Percentiles rank a stretch among this genome's conserved stretches.
These are phyloP conservation scores for Anthopleura xanthogrammica DNA, from an alignment of 92 coral and sea anemone genomes.

Conservation along the genomic window DNA sequence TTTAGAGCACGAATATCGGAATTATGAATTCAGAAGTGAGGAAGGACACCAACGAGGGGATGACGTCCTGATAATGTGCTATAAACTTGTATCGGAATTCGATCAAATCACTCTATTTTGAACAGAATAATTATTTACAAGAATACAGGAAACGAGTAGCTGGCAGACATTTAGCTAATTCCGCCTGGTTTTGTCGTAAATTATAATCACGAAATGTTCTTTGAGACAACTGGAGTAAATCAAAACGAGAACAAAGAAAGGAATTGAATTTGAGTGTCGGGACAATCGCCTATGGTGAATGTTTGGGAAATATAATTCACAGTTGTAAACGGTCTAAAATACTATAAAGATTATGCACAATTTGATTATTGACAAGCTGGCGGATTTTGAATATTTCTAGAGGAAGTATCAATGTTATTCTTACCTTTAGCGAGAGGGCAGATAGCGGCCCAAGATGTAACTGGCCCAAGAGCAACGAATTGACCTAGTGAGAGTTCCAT, in stretches of 20 bases:
- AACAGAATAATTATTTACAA: neutral
- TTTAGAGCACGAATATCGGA: neutral
- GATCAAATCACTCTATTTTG: constrained; percentile 5
- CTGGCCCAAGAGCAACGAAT: constrained; percentile 91
- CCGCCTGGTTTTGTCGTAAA: neutral
- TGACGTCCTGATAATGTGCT: neutral
- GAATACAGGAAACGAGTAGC: neutral
- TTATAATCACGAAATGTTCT: neutral
- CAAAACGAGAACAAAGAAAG: neutral
- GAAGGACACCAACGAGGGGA: neutral
- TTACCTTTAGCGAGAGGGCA: constrained; percentile 95
- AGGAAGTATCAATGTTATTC: neutral
- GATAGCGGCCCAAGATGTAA: constrained; percentile 99
- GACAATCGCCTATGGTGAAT: neutral
- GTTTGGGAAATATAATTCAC: neutral
- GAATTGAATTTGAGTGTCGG: neutral
- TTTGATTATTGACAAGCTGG: neutral
- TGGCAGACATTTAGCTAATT: neutral
- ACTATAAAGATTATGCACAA: neutral
- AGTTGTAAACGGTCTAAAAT: neutral
- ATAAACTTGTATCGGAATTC: constrained; percentile 5
- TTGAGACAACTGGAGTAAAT: neutral
- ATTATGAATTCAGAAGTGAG: constrained; percentile 9
- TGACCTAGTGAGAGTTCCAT: constrained; percentile 99
- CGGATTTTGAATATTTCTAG: neutral